These are phyloP conservation scores for Beris morrisii DNA, from an alignment of 2,888 invertebrate genomes.

Conservation along the genomic window DNA sequence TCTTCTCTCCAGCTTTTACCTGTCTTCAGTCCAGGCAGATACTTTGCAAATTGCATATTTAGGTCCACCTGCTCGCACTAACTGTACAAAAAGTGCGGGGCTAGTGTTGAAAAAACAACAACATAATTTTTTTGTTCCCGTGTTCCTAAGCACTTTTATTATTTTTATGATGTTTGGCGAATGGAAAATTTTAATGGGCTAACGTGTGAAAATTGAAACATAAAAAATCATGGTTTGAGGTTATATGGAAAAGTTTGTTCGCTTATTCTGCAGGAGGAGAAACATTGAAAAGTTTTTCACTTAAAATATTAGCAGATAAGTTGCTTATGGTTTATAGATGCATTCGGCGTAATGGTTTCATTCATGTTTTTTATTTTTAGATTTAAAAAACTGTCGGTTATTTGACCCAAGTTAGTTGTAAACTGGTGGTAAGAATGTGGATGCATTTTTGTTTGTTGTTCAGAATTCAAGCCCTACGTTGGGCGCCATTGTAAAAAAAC, in stretches of 20 bases:
- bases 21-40: neutral
- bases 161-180: conserved; percentile 20
- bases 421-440: too few species aligned
- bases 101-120: too few species aligned
- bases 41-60: conserved; percentile 31
- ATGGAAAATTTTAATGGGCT: conserved; percentile 19
- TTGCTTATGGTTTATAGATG: neutral
- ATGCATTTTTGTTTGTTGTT: too few species aligned
- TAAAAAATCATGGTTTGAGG: conserved; percentile 24
- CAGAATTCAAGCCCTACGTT: too few species aligned
- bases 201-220: conserved; percentile 31
- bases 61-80: conserved; percentile 25
- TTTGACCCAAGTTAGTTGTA: too few species aligned
- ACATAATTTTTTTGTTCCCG: too few species aligned
- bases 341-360: too few species aligned
- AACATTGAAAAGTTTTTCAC: conserved; percentile 28
- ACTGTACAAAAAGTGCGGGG: neutral
- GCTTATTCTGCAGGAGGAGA: neutral
- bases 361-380: too few species aligned
- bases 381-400: too few species aligned
- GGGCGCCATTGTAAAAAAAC: too few species aligned
- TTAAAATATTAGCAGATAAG: conserved; percentile 1
- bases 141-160: neutral
- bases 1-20: too few species aligned
- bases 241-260: conserved; percentile 23